Evolutionary conservation across 1,140 invertebrate species (phyloP).

Genomic region (Vanessa tameamea): DNA sequence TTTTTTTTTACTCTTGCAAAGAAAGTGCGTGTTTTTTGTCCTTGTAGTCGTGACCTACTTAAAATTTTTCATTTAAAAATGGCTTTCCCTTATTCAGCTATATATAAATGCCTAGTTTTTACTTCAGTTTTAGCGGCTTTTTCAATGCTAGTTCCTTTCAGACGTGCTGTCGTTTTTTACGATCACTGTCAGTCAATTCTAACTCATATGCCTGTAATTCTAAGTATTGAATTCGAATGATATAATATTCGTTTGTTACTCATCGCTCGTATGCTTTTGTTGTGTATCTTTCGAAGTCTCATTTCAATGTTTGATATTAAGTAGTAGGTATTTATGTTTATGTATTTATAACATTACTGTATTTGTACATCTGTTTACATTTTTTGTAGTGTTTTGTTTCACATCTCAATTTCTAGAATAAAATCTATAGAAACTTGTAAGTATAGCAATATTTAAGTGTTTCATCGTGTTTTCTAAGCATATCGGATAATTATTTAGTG

Average conservation of each 20-base stretch:
- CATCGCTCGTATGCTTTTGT: background rate
- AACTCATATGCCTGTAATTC: background rate
- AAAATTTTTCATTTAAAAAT: constrained; percentile 17
- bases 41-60: constrained; percentile 3
- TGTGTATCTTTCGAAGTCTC: constrained; percentile 1
- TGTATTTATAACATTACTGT: background rate
- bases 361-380: background rate
- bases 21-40: background rate
- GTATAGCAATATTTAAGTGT: too few relatives aligned
- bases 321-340: background rate
- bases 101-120: constrained; percentile 14
- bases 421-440: too few relatives aligned
- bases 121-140: constrained; percentile 14
- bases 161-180: background rate
- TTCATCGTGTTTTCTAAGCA: too few relatives aligned
- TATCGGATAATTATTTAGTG: too few relatives aligned
- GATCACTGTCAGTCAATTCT: background rate
- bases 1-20: background rate
- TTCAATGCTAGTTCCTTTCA: constrained; percentile 13
- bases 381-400: too few relatives aligned
- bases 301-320: constrained; percentile 1
- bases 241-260: background rate
- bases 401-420: too few relatives aligned
- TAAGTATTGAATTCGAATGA: background rate
- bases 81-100: constrained; percentile 4